Conservation (phyloP, 2,888 invertebrate species). For the Agapostemon virescens region DNA sequence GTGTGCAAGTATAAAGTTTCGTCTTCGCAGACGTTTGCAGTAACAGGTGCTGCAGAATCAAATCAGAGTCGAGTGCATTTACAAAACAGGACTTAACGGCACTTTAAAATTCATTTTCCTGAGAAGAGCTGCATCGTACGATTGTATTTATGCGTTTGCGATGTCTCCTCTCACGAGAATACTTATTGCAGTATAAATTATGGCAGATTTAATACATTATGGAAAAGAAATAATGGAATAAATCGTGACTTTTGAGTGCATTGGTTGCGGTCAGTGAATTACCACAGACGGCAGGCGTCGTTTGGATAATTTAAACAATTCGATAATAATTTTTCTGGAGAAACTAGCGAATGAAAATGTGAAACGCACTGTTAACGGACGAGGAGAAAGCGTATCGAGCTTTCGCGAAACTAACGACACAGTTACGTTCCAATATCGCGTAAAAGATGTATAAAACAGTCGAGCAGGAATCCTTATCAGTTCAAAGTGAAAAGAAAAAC, state of each 20-base stretch:
- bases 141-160: not conserved
- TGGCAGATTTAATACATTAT: no score
- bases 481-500: not conserved
- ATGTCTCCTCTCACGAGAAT: not conserved
- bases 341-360: no score
- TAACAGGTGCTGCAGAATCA: not conserved
- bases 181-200: not conserved
- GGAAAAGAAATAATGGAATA: no score
- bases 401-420: not conserved
- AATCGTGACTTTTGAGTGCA: no score
- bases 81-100: not conserved
- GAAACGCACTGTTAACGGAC: no score
- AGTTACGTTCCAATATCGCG: constrained; percentile 11
- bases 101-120: not conserved
- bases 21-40: not conserved
- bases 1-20: not conserved
- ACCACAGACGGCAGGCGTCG: no score
- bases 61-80: not conserved
- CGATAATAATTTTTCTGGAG: no score
- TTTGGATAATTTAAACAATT: no score
- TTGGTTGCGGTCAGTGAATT: no score
- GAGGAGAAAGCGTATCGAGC: not conserved
- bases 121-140: not conserved
- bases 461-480: constrained; percentile 14
- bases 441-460: not conserved